Base-by-base conservation (phyloP, 2,797 vertebrate species). In the Sylvia borin region DNA sequence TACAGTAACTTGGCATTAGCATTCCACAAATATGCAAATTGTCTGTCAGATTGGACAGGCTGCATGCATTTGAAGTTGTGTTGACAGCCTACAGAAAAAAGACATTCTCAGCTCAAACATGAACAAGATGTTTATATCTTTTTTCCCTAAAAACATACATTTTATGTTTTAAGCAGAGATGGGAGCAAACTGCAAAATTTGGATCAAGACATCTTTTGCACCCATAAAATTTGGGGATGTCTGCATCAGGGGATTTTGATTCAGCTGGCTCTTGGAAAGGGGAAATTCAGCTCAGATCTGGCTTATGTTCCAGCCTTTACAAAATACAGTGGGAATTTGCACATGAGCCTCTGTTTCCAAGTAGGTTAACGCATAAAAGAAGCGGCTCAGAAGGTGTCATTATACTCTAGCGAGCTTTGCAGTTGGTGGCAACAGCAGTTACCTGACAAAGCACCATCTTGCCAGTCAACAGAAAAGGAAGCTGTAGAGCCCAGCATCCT, bases 1-100 rank as follows among this genome's bases (percentile, higher is more conserved):
- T 97, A 97, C 94, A 96, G 92, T 96, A 95, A 96, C 95, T 97
- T 98, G 97, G 97, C 98, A 97, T 97, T 97, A 97, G 95, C 97
- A 97, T 98, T 98, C 98, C 93, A 96, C 97, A 97, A 97, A 97
- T 97, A 98, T 98, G 97, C 97, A 97, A 97, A 97, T 97, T 97
- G 97, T 96, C 97, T 98, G 97, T 98, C 98, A 97, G 95, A 96
- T 96, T 91, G 95, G 97, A 96, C 96, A 86, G 95, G 94, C 94
- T 97, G 97, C 97, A 96, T 97, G 96, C 94, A 96, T 96, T 97
- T 96, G 93, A 96, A 97, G 97, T 94, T 97, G 95, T 96, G 96
- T 94, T 96, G 97, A 97, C 97, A 97, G 97, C 97, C 97, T 97
- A 97, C 95, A 97, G 96, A 95, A 95, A 96, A 97, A 93, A 97